Conservation (phyloP, 2,113 vertebrate species). For the Callaeas wilsoni region DNA sequence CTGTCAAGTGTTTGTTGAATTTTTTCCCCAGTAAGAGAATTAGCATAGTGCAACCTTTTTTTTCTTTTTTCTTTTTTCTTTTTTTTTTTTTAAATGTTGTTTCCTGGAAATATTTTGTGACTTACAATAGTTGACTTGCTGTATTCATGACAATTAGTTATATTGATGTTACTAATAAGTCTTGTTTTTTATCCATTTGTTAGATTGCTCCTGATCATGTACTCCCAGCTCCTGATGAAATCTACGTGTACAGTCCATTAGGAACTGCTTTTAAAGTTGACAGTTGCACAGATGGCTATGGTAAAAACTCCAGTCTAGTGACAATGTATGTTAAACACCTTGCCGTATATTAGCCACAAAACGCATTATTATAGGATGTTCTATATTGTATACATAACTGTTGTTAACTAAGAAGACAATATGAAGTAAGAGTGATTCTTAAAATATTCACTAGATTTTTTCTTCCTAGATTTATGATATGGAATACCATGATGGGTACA, state of each 20-base stretch:
- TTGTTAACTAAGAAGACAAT: not conserved
- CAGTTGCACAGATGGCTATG: constrained; percentile 68
- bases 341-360: not conserved
- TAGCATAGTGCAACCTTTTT: not conserved
- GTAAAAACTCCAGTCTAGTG: constrained; percentile 90
- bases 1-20: not conserved
- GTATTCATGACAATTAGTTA: not conserved
- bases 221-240: constrained; percentile 84
- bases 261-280: constrained; percentile 90
- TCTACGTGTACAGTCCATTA: constrained; percentile 92
- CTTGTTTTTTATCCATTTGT: not conserved
- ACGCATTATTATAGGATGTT: not conserved
- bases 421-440: not conserved
- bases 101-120: not conserved
- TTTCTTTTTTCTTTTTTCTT: too few relatives aligned
- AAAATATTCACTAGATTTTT: not conserved
- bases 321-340: constrained; percentile 85
- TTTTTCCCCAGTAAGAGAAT: not conserved
- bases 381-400: not conserved
- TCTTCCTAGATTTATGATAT: constrained; percentile 90
- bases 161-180: not conserved
- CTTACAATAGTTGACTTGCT: not conserved
- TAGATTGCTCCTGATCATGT: constrained; percentile 96
- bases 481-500: constrained; percentile 99
- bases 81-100: not conserved